Percentiles rank a stretch among this genome's conserved stretches.
Conservation (phyloP, 2,888 invertebrate species). For the Proisotoma minuta region DNA sequence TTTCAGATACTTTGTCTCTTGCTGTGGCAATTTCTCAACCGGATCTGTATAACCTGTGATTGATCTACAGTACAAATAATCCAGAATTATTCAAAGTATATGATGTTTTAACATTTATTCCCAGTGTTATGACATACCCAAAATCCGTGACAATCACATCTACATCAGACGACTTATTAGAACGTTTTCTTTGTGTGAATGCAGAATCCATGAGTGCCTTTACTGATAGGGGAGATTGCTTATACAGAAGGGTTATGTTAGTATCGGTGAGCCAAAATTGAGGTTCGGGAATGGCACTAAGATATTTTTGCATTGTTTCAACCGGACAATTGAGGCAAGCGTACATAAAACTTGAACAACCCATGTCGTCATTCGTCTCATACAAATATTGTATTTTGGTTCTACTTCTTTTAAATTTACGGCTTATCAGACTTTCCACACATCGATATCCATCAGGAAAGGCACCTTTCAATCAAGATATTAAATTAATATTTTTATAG, state of each 20-base stretch:
- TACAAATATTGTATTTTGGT: constrained; percentile 17
- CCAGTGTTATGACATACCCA: constrained; percentile 18
- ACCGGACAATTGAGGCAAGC: constrained; percentile 25
- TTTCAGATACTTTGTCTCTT: constrained; percentile 30
- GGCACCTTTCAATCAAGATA: constrained; percentile 8
- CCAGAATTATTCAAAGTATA: constrained; percentile 2
- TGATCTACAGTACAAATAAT: constrained; percentile 23
- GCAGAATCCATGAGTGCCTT: constrained; percentile 27
- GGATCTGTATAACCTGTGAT: constrained; percentile 30
- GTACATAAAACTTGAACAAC: constrained; percentile 19
- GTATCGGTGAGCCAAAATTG: constrained; percentile 24
- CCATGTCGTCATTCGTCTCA: constrained; percentile 20
- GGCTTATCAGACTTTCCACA: constrained; percentile 20
- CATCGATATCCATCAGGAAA: constrained; percentile 25
- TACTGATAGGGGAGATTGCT: constrained; percentile 20
- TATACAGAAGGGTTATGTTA: constrained; percentile 24
- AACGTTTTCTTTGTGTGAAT: constrained; percentile 20
- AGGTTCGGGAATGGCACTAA: constrained; percentile 17
- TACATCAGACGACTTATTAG: neutral
- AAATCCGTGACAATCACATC: constrained; percentile 26
- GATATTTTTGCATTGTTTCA: constrained; percentile 20
- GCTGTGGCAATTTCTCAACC: constrained; percentile 19
- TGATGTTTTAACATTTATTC: constrained; percentile 4
- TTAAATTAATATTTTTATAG: neutral
- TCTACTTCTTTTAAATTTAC: constrained; percentile 9